Base-by-base conservation (phyloP, 1,140 invertebrate species). In the Cataglyphis hispanica region DNA sequence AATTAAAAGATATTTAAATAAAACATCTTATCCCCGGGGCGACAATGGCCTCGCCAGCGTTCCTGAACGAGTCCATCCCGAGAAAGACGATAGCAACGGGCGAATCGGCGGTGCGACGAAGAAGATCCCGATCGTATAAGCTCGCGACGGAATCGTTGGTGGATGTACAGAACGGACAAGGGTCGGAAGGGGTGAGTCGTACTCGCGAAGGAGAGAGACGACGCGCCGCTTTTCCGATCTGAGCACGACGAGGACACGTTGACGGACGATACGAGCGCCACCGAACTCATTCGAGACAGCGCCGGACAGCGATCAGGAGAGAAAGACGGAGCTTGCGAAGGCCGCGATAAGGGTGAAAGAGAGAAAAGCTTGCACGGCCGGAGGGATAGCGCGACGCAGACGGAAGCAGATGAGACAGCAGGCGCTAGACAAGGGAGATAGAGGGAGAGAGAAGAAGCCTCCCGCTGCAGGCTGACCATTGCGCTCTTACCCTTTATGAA, bases 251-350 rank as follows among this genome's bases (percentile, higher is more conserved):
- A 89, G 67, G 87, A 89, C 63, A 43, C 50, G 31, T 13, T 11
- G 69, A 84, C 84, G 46, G 78, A 87, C 84, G 85, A 87, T 77
- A 90, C 87, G 89, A 90, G 83, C 86, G 89, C 89, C 86, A 89
- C 80, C 88, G 90, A 91, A 86, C 77, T 86, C 85, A 88, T 90
- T 87, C 91, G 90, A 86, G 91, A 89, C 87, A 50, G 87, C 75
- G 77, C 85, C 80, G 69, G 83, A 84, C 86, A 88, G 90, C 87
- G 86, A 87, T 86, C 84, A 85, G 86, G 76, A 81, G 84, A 89
- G 86, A 40, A 64, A 85, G 86, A 86, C 84, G 83, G 80, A 63
- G 66, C 77, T 87, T 22, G 37, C 46, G 61, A 34, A 53, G 31
- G 31, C 56, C 27, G 22, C 66, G 83, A 22, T 37, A 67, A 72